Evolutionary conservation across 2,888 invertebrate species (phyloP).

Genomic region (Julus scandinavius): DNA sequence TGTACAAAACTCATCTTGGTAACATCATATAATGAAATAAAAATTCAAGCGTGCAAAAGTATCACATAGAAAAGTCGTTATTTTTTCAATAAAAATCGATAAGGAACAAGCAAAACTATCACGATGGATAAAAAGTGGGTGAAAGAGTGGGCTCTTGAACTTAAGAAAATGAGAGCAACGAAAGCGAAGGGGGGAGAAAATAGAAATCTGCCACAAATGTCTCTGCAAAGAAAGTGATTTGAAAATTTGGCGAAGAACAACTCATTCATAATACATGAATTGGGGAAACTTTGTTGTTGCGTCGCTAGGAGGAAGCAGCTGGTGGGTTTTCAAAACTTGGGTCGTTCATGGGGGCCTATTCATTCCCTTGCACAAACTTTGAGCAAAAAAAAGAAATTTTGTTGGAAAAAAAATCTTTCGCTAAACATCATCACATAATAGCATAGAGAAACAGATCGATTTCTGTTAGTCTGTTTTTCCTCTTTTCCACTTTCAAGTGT

Average conservation of each 20-base stretch:
- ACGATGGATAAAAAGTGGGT: neutral
- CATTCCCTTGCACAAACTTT: neutral
- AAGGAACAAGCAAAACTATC: too few relatives aligned
- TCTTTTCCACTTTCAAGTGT: slow-evolving; percentile 33
- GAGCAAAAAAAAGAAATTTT: neutral
- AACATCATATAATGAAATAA: too few relatives aligned
- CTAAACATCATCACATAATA: slow-evolving; percentile 26
- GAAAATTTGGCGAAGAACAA: neutral
- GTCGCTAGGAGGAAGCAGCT: slow-evolving; percentile 21
- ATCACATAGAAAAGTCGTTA: too few relatives aligned
- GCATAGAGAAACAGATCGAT: slow-evolving; percentile 3
- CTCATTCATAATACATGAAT: slow-evolving; percentile 19
- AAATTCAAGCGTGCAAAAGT: too few relatives aligned
- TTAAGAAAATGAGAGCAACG: slow-evolving; percentile 15
- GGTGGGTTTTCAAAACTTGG: neutral
- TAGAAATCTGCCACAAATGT: slow-evolving; percentile 26
- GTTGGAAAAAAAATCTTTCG: neutral
- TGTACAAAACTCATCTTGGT: too few relatives aligned
- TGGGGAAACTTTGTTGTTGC: neutral
- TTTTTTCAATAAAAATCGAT: too few relatives aligned
- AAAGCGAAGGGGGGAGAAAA: neutral
- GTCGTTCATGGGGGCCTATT: neutral
- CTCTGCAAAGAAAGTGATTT: neutral
- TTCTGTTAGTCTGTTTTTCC: slow-evolving; percentile 19
- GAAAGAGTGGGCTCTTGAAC: slow-evolving; percentile 9